Evolutionary conservation across 2,888 invertebrate genomes (phyloP), one percentile per base, ranked within the genome.

Genomic region (Megaustenia siamemsis): DNA sequence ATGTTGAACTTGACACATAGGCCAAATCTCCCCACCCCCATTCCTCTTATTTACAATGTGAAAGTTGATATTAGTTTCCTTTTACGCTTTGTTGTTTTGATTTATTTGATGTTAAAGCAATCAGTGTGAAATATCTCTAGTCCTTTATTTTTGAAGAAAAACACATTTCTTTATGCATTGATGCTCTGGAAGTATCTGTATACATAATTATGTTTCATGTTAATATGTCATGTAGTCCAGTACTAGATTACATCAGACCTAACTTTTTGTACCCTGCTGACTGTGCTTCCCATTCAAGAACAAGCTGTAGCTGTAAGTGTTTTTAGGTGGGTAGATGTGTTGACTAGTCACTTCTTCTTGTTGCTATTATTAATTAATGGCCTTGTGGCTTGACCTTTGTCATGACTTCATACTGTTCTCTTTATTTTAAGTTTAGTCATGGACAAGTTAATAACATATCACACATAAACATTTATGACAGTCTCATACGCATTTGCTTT

Each of bases 201-300:
- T 71, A 69, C 69, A 69, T 45, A 43, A n/a, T 71, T 43, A 71
- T 71, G 10, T 43, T 71, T 28, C n/a, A n/a, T n/a, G n/a, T n/a
- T n/a, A n/a, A n/a, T n/a, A n/a, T n/a, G n/a, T n/a, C n/a, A n/a
- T n/a, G n/a, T n/a, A n/a, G n/a, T n/a, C n/a, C n/a, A n/a, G n/a
- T n/a, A n/a, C n/a, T n/a, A n/a, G n/a, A n/a, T n/a, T n/a, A n/a
- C n/a, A n/a, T n/a, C n/a, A n/a, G n/a, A n/a, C n/a, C n/a, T n/a
- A n/a, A n/a, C n/a, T n/a, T n/a, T n/a, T 6, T 45, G 45, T 45
- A 45, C 45, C 12, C 12, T n/a, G n/a, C 4, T 60, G 28, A 28
- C 60, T 60, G 60, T 28, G 15, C 60, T 60, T 60, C 28, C 60
- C 15, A 5, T 28, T 28, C 6, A 60, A 60, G 3, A 60, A 28